A percentile compares a stretch with the other conserved stretches of the same genome.
Evolutionary conservation across 1,140 invertebrate genomes (phyloP).

Genomic region (Eumaeus atala): DNA sequence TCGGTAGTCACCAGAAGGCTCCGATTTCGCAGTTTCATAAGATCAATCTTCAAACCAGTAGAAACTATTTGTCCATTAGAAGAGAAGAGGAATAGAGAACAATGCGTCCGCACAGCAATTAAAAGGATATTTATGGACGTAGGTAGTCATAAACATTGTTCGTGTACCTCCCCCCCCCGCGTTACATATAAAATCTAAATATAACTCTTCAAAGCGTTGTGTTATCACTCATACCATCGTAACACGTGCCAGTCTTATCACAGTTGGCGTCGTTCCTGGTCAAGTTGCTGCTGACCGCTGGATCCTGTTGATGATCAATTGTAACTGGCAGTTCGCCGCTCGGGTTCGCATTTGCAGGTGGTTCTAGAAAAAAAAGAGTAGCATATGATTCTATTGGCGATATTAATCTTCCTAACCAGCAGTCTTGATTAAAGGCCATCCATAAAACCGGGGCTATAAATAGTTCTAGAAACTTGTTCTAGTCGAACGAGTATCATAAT

Average conservation of each 20-base stretch:
- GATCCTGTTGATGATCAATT: conserved; percentile 83
- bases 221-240: conserved; percentile 82
- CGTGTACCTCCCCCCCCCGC: no score
- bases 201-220: no score
- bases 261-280: conserved; percentile 89
- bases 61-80: no score
- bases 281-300: conserved; percentile 78
- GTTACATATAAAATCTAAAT: no score
- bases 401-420: conserved; percentile 11
- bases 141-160: no score
- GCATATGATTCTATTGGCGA: conserved; percentile 11
- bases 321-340: conserved; percentile 79
- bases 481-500: conserved; percentile 44
- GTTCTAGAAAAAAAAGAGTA: conserved; percentile 43
- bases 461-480: conserved; percentile 21
- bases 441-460: conserved; percentile 1
- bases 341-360: conserved; percentile 48
- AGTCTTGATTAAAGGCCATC: background rate
- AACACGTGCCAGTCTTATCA: conserved; percentile 95
- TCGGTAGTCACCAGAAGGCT: no score
- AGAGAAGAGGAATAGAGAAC: no score
- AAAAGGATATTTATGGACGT: no score
- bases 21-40: no score
- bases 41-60: no score
- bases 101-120: no score